Evolutionary conservation across 2,888 invertebrate species (phyloP).

Genomic region (Athripsodes cinereus): DNA sequence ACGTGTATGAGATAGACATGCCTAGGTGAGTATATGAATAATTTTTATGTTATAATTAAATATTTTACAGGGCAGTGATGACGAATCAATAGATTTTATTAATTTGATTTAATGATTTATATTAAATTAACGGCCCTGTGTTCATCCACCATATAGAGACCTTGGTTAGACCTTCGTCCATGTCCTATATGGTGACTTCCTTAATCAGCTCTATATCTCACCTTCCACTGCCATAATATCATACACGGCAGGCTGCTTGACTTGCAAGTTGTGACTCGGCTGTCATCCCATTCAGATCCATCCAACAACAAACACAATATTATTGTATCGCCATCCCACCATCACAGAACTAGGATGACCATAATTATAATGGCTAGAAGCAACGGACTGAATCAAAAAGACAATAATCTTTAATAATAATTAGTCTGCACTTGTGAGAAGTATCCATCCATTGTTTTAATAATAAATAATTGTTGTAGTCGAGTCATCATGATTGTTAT

Average conservation of each 20-base stretch:
- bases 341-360: not conserved
- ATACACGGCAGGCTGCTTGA: conserved; percentile 7
- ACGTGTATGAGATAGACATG: no score
- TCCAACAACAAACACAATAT: not conserved
- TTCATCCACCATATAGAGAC: conserved; percentile 2
- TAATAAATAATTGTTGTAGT: not conserved
- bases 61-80: no score
- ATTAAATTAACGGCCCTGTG: not conserved
- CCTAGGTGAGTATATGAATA: no score
- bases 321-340: conserved; percentile 3
- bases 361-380: not conserved
- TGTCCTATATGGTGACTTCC: conserved; percentile 11
- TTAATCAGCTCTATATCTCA: conserved; percentile 6
- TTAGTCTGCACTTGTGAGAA: not conserved
- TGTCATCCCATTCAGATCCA: conserved; percentile 7
- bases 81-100: no score
- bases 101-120: no score
- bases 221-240: conserved; percentile 11
- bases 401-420: not conserved
- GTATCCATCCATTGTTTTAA: not conserved
- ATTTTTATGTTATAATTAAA: no score
- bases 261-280: not conserved
- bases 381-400: conserved; percentile 8
- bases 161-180: conserved; percentile 9
- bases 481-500: not conserved